Conservation (phyloP, 1,140 invertebrate genomes). For the Aporrectodea caliginosa region DNA sequence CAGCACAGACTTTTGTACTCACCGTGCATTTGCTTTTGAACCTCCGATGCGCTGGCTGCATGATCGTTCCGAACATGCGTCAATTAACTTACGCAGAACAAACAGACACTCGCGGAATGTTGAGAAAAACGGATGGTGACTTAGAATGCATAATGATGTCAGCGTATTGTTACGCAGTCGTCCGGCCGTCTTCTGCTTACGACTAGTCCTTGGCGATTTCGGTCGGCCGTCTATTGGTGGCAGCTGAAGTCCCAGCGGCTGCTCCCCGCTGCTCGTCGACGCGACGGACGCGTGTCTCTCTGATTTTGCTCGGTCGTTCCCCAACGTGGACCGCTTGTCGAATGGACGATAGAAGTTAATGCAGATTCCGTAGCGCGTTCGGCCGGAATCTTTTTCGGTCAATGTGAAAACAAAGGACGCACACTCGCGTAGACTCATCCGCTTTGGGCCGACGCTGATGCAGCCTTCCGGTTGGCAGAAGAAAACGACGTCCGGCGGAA, state of each 20-base stretch:
- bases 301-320: background rate
- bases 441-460: slow-evolving; percentile 77
- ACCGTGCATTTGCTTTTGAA: slow-evolving; percentile 79
- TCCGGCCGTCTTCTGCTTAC: slow-evolving; percentile 43
- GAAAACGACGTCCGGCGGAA: slow-evolving; percentile 96
- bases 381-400: slow-evolving; percentile 96
- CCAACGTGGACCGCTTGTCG: slow-evolving; percentile 45
- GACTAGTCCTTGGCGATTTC: slow-evolving; percentile 44
- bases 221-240: slow-evolving; percentile 9
- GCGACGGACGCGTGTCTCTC: background rate
- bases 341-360: slow-evolving; percentile 96
- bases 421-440: slow-evolving; percentile 69
- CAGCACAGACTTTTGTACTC: no score
- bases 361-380: slow-evolving; percentile 78
- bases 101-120: slow-evolving; percentile 95
- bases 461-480: slow-evolving; percentile 99
- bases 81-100: slow-evolving; percentile 89
- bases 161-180: slow-evolving; percentile 67
- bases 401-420: slow-evolving; percentile 97
- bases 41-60: slow-evolving; percentile 78
- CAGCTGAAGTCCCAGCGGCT: slow-evolving; percentile 20
- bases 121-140: slow-evolving; percentile 98
- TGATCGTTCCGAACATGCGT: slow-evolving; percentile 93
- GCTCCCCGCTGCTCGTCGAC: slow-evolving; percentile 7
- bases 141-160: slow-evolving; percentile 94